phyloP scores from a whole-genome alignment of 2,888 invertebrate species.

The Amblyjoppa proteus region DNA sequence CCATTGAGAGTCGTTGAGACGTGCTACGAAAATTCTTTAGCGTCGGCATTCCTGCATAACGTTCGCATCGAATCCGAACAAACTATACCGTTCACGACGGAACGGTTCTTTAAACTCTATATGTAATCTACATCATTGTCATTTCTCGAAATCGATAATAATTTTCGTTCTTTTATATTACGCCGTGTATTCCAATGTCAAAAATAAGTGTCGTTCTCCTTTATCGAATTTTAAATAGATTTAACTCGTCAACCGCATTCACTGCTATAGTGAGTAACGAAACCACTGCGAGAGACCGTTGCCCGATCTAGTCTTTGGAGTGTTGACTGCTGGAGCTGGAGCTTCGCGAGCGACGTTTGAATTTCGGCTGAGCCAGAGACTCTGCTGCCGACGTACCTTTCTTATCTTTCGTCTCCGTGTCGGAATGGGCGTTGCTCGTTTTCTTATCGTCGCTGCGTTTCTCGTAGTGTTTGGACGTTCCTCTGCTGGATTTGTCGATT shows the following conservation, averaged over 20 bases:
- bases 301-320: conserved; percentile 76
- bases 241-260: conserved; percentile 14
- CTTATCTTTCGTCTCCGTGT: conserved; percentile 66
- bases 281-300: background rate
- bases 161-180: background rate
- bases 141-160: background rate
- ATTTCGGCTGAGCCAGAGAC: conserved; percentile 76
- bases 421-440: conserved; percentile 70
- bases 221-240: conserved; percentile 1
- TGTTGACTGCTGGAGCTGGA: conserved; percentile 79
- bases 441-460: conserved; percentile 75
- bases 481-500: conserved; percentile 73
- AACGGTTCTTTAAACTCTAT: background rate
- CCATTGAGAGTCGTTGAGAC: background rate
- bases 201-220: conserved; percentile 37
- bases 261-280: background rate
- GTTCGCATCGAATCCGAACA: background rate
- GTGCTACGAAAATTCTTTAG: background rate
- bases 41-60: background rate
- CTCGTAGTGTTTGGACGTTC: conserved; percentile 74
- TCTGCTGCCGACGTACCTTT: conserved; percentile 68
- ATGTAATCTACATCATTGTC: background rate
- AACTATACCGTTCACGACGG: background rate
- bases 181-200: conserved; percentile 21
- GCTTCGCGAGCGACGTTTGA: conserved; percentile 80